Evolutionary conservation across 2,888 invertebrate genomes (phyloP).

Genomic region (Scaptodrosophila latifasciaeformis): DNA sequence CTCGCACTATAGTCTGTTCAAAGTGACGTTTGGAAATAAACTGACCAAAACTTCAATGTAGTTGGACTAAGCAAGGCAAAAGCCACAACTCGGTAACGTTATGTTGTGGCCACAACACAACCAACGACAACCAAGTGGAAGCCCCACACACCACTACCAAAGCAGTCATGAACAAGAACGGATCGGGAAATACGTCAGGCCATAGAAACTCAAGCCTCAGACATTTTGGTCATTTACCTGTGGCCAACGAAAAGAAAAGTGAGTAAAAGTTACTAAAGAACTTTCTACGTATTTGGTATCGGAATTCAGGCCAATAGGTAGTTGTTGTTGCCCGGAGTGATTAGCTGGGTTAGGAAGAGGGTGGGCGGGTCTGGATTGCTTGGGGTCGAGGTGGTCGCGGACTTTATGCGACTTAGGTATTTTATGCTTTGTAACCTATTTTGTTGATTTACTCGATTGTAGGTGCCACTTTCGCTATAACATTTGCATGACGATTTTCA

Average conservation of each 20-base stretch:
- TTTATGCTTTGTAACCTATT: conserved; percentile 49
- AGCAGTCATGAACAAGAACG: too few relatives aligned
- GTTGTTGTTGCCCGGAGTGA: conserved; percentile 41
- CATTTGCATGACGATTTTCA: too few relatives aligned
- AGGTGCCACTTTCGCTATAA: too few relatives aligned
- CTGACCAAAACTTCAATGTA: conserved; percentile 63
- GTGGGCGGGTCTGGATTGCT: background rate
- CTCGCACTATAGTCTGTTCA: conserved; percentile 47
- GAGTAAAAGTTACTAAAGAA: conserved; percentile 45
- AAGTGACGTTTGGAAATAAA: conserved; percentile 57
- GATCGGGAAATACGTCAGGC: conserved; percentile 28
- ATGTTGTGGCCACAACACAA: conserved; percentile 53
- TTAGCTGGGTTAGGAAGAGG: conserved; percentile 32
- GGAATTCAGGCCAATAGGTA: conserved; percentile 17
- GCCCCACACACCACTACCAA: conserved; percentile 7
- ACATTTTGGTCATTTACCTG: conserved; percentile 28
- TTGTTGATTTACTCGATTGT: conserved; percentile 25
- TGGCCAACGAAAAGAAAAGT: conserved; percentile 34
- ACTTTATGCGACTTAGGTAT: conserved; percentile 8
- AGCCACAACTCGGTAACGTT: conserved; percentile 29
- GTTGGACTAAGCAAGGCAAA: conserved; percentile 41
- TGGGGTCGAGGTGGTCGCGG: background rate
- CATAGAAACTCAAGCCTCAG: background rate
- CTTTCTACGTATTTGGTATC: conserved; percentile 7
- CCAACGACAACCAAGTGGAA: conserved; percentile 46